A percentile compares a stretch with the other conserved stretches of the same genome.
Evolutionary conservation across 2,113 vertebrate species (phyloP).

Genomic region (Cynopterus brachyotis): DNA sequence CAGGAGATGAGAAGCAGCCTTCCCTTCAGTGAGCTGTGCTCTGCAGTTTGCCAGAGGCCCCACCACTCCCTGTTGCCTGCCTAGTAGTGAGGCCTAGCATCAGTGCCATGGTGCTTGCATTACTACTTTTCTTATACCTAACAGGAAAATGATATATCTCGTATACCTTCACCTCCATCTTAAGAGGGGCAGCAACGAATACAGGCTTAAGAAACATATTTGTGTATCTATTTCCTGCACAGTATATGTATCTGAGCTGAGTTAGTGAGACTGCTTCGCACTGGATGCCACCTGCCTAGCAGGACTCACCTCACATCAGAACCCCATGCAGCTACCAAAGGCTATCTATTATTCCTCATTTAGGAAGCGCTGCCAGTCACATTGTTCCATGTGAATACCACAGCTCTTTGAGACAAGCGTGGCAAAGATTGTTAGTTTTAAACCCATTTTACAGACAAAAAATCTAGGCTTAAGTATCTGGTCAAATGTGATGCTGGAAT

Average conservation of each 20-base stretch:
- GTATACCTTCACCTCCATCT: background rate
- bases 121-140: background rate
- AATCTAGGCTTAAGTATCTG: background rate
- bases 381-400: fast-evolving
- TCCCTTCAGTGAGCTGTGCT: background rate
- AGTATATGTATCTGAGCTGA: fast-evolving
- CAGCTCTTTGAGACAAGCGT: background rate
- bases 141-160: background rate
- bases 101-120: background rate
- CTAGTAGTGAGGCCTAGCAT: fast-evolving
- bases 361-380: fast-evolving
- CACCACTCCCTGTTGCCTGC: too few relatives aligned
- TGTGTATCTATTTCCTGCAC: too few relatives aligned
- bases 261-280: background rate
- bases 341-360: background rate
- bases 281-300: background rate
- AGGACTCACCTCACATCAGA: too few relatives aligned
- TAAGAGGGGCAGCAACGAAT: background rate
- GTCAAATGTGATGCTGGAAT: background rate
- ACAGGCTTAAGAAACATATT: background rate
- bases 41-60: background rate
- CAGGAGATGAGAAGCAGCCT: background rate
- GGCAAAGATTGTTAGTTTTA: too few relatives aligned
- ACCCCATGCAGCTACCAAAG: background rate
- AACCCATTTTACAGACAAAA: background rate